A percentile compares a stretch with the other conserved stretches of the same genome.
Conservation (phyloP, 1,140 invertebrate genomes). For the Paramacrobiotus metropolitanus region DNA sequence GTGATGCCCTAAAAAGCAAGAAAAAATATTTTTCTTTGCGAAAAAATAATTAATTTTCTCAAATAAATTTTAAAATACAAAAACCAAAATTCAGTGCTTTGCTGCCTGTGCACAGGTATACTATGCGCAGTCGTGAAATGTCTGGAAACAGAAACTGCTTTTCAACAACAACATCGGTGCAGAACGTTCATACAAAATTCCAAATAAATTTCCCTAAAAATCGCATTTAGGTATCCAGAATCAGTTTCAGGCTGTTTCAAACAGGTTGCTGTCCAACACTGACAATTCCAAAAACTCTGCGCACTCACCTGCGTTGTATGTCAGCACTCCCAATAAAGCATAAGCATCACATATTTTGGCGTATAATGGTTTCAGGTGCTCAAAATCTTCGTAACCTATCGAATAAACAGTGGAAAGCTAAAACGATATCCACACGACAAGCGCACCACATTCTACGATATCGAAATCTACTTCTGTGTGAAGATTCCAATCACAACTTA, state of each 20-base stretch:
- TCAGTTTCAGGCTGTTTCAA: slow-evolving; percentile 3
- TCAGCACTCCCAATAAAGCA: slow-evolving; percentile 68
- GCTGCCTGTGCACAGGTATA: no score
- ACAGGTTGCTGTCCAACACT: no score
- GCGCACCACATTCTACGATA: neutral
- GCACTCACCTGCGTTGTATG: slow-evolving; percentile 43
- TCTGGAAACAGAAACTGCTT: no score
- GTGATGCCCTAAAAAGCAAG: slow-evolving; percentile 35
- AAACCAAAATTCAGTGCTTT: no score
- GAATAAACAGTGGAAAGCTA: neutral
- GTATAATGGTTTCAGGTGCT: slow-evolving; percentile 62
- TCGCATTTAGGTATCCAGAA: no score
- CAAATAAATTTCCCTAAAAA: no score
- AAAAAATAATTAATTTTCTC: no score
- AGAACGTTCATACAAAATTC: no score
- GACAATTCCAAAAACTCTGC: neutral
- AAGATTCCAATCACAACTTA: neutral
- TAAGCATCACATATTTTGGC: slow-evolving; percentile 70
- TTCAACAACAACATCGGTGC: no score
- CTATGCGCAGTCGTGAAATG: no score
- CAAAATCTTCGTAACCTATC: slow-evolving; percentile 42
- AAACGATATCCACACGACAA: neutral
- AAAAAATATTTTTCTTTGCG: no score
- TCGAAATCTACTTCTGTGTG: neutral
- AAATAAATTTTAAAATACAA: no score